These are phyloP conservation scores for Ischnura elegans DNA, from an alignment of 2,888 invertebrate genomes.

Conservation along the genomic window DNA sequence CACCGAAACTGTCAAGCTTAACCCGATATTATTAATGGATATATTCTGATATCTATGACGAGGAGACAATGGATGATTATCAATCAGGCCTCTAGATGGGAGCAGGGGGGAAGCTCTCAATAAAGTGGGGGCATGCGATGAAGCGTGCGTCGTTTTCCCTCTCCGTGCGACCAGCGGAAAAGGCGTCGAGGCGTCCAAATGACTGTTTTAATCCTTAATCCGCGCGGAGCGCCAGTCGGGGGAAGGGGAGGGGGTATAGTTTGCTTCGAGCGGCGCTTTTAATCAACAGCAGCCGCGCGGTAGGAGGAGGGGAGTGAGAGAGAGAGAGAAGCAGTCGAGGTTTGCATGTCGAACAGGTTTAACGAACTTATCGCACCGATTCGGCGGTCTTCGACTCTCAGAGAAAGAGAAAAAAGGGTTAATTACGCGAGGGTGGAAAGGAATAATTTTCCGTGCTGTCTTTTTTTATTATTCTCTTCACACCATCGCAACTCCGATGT, in stretches of 20 bases:
- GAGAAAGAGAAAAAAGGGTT: neutral
- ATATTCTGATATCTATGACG: too few species aligned
- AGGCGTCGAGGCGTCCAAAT: neutral
- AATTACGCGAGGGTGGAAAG: neutral
- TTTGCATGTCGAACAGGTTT: slow-evolving; percentile 7
- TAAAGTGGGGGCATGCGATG: neutral
- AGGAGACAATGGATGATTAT: too few species aligned
- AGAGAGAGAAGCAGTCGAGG: neutral
- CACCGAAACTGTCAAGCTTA: too few species aligned
- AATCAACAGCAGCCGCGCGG: too few species aligned
- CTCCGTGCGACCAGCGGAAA: neutral
- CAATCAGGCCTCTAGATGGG: too few species aligned
- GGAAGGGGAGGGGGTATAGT: too few species aligned
- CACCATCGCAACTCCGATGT: neutral
- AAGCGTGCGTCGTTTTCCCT: neutral
- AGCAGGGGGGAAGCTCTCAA: neutral
- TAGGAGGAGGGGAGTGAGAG: neutral
- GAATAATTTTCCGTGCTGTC: neutral
- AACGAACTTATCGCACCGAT: slow-evolving; percentile 15
- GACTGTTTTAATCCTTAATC: slow-evolving; percentile 25
- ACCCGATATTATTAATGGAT: too few species aligned
- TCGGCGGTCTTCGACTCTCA: neutral
- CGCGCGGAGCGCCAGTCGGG: too few species aligned
- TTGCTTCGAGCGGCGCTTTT: neutral
- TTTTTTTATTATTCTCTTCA: neutral